phyloP scores from a whole-genome alignment of 2,797 vertebrate genomes.

The Hypotaenidia okinawae region DNA sequence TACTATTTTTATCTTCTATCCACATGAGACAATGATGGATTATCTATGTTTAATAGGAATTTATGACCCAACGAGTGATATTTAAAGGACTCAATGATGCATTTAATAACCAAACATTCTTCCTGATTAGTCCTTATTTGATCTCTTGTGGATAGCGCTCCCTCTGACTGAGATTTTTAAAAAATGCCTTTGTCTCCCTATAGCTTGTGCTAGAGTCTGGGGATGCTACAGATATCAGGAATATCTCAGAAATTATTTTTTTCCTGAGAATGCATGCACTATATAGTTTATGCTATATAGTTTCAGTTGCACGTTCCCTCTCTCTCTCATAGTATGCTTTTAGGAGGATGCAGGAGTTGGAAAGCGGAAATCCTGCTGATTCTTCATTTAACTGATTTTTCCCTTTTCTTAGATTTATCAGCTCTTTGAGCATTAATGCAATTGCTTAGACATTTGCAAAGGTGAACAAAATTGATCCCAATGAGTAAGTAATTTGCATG shows the following conservation, averaged over 20 bases:
- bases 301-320: neutral
- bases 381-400: neutral
- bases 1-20: slow-evolving; percentile 52
- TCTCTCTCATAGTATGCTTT: neutral
- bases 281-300: neutral
- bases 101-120: slow-evolving; percentile 78
- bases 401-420: neutral
- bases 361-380: neutral
- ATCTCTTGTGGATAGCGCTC: slow-evolving; percentile 53
- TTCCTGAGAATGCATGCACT: neutral
- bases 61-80: slow-evolving; percentile 72
- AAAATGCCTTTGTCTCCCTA: neutral
- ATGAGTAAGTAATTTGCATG: neutral
- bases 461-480: neutral
- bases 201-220: neutral
- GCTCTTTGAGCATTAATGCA: neutral
- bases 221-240: neutral
- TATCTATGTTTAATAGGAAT: slow-evolving; percentile 68
- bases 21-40: slow-evolving; percentile 58
- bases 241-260: neutral
- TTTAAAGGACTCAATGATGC: slow-evolving; percentile 74
- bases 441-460: neutral
- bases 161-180: slow-evolving; percentile 20
- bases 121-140: slow-evolving; percentile 73
- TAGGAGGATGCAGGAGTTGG: neutral